Conservation (phyloP, 2,888 invertebrate species). For the Monoplex corrugatus region DNA sequence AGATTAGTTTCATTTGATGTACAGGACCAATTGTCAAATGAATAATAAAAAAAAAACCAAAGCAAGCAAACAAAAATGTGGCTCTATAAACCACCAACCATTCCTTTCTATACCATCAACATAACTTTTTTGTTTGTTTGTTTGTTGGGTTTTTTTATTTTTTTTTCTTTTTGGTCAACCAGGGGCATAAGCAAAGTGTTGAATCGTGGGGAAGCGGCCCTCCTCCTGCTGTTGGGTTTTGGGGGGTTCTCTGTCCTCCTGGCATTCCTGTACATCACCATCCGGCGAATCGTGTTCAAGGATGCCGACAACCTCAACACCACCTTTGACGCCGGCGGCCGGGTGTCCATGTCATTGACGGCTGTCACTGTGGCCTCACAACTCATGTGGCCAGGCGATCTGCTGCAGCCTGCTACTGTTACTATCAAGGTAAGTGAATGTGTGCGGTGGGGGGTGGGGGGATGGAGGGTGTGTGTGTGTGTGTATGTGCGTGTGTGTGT, state of each 20-base stretch:
- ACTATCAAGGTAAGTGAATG: slow-evolving; percentile 31
- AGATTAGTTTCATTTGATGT: too few species aligned
- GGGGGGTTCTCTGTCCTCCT: slow-evolving; percentile 49
- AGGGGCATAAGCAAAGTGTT: slow-evolving; percentile 32
- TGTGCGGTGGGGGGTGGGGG: not conserved
- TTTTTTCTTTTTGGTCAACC: not conserved
- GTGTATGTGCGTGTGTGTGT: not conserved
- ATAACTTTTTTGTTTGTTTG: too few species aligned
- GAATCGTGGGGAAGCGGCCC: slow-evolving; percentile 40
- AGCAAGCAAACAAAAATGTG: too few species aligned
- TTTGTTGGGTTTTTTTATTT: too few species aligned
- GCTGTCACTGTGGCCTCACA: slow-evolving; percentile 58
- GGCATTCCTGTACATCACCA: slow-evolving; percentile 43
- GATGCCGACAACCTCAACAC: slow-evolving; percentile 48
- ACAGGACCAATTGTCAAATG: too few species aligned
- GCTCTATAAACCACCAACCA: too few species aligned
- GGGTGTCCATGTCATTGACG: slow-evolving; percentile 54
- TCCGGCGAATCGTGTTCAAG: slow-evolving; percentile 45
- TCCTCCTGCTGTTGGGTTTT: slow-evolving; percentile 44
- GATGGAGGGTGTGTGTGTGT: not conserved
- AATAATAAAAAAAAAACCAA: too few species aligned
- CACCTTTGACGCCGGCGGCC: slow-evolving; percentile 51
- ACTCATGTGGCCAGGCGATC: slow-evolving; percentile 57
- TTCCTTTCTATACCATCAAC: too few species aligned
- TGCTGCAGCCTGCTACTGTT: slow-evolving; percentile 55